Conservation (phyloP, 1,140 invertebrate genomes). For the Drosophila neocordata region DNA sequence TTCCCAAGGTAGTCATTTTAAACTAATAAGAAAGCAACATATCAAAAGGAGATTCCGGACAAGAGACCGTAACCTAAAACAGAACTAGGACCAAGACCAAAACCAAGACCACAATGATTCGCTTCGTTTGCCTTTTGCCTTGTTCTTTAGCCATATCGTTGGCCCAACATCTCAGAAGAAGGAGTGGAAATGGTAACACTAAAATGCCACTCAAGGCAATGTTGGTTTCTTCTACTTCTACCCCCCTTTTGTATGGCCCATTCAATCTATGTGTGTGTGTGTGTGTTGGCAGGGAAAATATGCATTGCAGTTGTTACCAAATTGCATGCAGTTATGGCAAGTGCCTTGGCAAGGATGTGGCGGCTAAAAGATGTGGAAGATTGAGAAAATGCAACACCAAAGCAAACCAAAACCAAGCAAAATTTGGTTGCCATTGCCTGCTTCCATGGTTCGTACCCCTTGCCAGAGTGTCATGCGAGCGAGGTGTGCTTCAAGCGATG, state of each 20-base stretch:
- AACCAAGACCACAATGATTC: constrained; percentile 58
- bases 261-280: constrained; percentile 5
- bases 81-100: constrained; percentile 14
- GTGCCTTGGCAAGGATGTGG: constrained; percentile 54
- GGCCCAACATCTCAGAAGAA: constrained; percentile 30
- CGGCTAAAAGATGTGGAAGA: constrained; percentile 29
- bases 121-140: constrained; percentile 35
- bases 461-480: constrained; percentile 26
- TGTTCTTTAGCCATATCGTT: constrained; percentile 37
- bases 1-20: constrained; percentile 8
- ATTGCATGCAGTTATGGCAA: constrained; percentile 67
- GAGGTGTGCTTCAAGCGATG: constrained; percentile 54
- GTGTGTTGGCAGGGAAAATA: constrained; percentile 7
- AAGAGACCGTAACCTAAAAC: background rate
- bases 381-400: constrained; percentile 34
- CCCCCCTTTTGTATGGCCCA: background rate
- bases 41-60: background rate
- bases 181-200: constrained; percentile 58
- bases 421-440: constrained; percentile 7
- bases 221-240: background rate
- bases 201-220: constrained; percentile 76
- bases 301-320: constrained; percentile 23
- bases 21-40: background rate
- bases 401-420: constrained; percentile 1
- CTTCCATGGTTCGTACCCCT: background rate